Evolutionary conservation across 2,888 invertebrate genomes (phyloP), one percentile per base, ranked within the genome.

Genomic region (Ophonus ardosiacus): DNA sequence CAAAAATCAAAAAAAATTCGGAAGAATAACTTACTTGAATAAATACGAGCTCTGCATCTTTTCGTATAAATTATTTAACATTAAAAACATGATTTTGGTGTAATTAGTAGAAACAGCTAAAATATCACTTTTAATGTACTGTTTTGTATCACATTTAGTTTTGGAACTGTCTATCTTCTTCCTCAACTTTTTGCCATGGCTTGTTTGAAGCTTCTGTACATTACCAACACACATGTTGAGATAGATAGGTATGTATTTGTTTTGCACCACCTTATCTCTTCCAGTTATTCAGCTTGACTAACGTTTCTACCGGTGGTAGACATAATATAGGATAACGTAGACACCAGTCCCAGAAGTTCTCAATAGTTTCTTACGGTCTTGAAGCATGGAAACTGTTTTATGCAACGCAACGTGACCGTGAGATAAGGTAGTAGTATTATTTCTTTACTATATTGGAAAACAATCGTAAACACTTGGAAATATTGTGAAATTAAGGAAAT

Each of bases 21-120:
- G 24, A 63, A 63, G 18, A 10, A 7, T 43, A 68, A 88, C 89
- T 88, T 88, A 90, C 90, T 89, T 90, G 86, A 89, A 90, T 80
- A 87, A 87, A 79, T 86, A 87, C 13, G 90, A 88, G n/a, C 88
- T 86, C 85, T 88, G 88, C 74, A 89, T 88, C 63, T 86, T 86
- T 76, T 88, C 86, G 79, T 88, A 86, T 31, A 87, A 84, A 7
- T 88, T 87, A 43, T 87, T 88, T 2, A 89, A 56, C 15, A 85
- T 68, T 84, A 87, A 88, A 71, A 90, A 87, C 3, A 88, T 85
- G 31, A 88, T 86, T 88, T 89, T 89, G 59, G 89, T 90, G 86
- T 89, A 89, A 84, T 88, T 87, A 4, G 90, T 90, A 1, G 87
- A 87, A 81, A 89, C 86, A 65, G 89, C 89, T 15, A 90, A 86